Evolutionary conservation across 2,888 invertebrate genomes (phyloP).

Genomic region (Cactoblastis cactorum): DNA sequence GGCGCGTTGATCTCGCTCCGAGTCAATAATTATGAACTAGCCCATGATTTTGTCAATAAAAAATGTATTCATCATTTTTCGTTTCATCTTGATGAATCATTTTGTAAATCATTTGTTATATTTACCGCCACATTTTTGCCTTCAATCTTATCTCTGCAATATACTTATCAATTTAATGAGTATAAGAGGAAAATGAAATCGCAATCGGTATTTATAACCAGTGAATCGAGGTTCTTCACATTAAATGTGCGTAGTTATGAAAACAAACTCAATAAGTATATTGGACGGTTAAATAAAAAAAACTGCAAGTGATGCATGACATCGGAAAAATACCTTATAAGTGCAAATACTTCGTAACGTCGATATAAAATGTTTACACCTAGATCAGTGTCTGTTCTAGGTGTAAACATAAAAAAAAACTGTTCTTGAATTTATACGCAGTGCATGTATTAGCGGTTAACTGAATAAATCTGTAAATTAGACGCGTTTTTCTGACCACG

Average conservation of each 20-base stretch:
- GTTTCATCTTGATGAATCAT: neutral
- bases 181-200: neutral
- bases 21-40: slow-evolving; percentile 10
- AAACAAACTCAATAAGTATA: too few species aligned
- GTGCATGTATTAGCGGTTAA: slow-evolving; percentile 12
- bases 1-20: slow-evolving; percentile 15
- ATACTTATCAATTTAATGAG: neutral
- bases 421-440: neutral
- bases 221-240: neutral
- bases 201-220: neutral
- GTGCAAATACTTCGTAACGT: too few species aligned
- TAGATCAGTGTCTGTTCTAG: too few species aligned
- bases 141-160: neutral
- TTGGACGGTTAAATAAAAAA: too few species aligned
- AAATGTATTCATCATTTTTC: neutral
- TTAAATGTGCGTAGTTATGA: too few species aligned
- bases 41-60: neutral
- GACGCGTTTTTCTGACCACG: slow-evolving; percentile 23
- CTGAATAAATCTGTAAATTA: slow-evolving; percentile 14
- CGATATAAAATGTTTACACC: too few species aligned
- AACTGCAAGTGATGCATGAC: too few species aligned
- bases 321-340: too few species aligned
- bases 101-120: neutral
- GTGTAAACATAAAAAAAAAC: neutral
- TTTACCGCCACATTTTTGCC: too few species aligned